These are phyloP conservation scores for Paelopatides confundens DNA, from an alignment of 53 echinoderm and acorn worm genomes.

Conservation along the genomic window DNA sequence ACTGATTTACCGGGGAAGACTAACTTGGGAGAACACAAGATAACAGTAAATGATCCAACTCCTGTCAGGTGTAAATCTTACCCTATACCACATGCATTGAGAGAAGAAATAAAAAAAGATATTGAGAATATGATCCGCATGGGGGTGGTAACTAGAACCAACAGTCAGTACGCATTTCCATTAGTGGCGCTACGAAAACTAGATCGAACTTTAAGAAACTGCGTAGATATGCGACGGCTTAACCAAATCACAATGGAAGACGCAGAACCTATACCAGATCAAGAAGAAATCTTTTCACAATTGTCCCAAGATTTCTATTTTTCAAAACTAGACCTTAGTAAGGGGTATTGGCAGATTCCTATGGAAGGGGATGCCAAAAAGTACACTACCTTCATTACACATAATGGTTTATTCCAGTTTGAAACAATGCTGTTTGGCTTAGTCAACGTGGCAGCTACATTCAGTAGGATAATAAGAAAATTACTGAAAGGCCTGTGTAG, in stretches of 20 bases:
- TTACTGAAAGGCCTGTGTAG: no score
- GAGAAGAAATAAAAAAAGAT: constrained; percentile 54
- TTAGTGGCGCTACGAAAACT: constrained; percentile 32
- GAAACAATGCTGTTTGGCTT: constrained; percentile 77
- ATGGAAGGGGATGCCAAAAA: constrained; percentile 61
- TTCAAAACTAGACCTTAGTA: constrained; percentile 57
- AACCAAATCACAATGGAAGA: constrained; percentile 52
- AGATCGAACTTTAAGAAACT: no score
- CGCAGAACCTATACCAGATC: no score
- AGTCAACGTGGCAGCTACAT: constrained; percentile 68
- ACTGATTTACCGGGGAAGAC: constrained; percentile 67
- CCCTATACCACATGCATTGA: constrained; percentile 62
- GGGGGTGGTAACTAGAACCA: constrained; percentile 33
- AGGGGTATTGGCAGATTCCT: constrained; percentile 77
- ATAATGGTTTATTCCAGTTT: constrained; percentile 65
- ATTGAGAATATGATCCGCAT: constrained; percentile 52
- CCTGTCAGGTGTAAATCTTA: constrained; percentile 62
- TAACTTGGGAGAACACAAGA: constrained; percentile 42
- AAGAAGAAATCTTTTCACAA: constrained; percentile 53
- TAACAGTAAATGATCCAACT: constrained; percentile 46
- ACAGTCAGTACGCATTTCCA: no score
- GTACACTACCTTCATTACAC: constrained; percentile 66
- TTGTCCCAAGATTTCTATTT: constrained; percentile 26
- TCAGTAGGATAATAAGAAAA: no score
- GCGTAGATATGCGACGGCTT: constrained; percentile 56